phyloP scores from a whole-genome alignment of 2,113 vertebrate genomes.

The Scytalopus superciliaris region DNA sequence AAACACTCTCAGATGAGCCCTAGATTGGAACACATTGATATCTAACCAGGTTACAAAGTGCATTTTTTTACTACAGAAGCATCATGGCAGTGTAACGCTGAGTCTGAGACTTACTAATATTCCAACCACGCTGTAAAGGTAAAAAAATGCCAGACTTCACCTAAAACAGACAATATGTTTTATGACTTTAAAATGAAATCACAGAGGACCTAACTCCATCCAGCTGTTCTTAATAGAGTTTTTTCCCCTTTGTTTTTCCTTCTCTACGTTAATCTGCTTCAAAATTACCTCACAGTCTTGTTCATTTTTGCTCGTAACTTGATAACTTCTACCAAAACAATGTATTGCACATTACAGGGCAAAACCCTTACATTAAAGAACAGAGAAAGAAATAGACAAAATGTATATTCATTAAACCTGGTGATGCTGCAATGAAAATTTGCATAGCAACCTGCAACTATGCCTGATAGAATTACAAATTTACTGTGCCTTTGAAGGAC shows the following conservation, averaged over 20 bases:
- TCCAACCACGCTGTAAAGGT: neutral
- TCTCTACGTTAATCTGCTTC: conserved; percentile 20
- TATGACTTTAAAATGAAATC: conserved; percentile 46
- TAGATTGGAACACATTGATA: neutral
- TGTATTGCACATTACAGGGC: neutral
- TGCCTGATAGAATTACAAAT: conserved; percentile 30
- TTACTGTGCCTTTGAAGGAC: neutral
- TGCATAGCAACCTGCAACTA: conserved; percentile 6
- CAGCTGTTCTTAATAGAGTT: conserved; percentile 41
- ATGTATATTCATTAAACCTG: conserved; percentile 12
- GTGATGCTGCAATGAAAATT: neutral
- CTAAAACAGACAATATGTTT: conserved; percentile 20
- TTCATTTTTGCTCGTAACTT: conserved; percentile 10
- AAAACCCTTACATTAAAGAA: neutral
- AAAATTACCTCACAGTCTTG: conserved; percentile 54
- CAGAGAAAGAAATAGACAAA: neutral
- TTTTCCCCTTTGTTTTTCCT: conserved; percentile 34
- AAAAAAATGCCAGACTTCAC: neutral
- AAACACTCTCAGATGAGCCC: neutral
- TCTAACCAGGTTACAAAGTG: neutral
- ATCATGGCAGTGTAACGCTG: neutral
- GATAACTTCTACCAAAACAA: conserved; percentile 40
- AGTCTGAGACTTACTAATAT: neutral
- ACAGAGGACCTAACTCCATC: conserved; percentile 7
- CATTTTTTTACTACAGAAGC: neutral